Conservation (phyloP, 2,888 invertebrate species). For the Nowickia ferox region DNA sequence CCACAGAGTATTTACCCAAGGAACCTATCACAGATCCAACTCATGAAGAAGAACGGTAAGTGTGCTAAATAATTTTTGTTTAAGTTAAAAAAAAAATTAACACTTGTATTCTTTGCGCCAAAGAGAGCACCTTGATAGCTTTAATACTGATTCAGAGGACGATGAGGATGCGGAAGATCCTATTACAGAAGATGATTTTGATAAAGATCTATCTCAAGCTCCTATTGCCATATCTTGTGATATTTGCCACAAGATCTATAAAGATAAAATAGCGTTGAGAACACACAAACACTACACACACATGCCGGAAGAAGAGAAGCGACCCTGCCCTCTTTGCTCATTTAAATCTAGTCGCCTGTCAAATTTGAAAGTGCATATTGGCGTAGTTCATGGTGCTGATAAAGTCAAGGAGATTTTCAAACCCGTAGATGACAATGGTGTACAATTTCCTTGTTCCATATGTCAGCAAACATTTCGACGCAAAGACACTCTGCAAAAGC, state of each 20-base stretch:
- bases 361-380: slow-evolving; percentile 65
- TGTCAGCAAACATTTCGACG: slow-evolving; percentile 61
- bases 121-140: slow-evolving; percentile 47
- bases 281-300: slow-evolving; percentile 67
- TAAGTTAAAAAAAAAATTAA: neutral
- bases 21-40: neutral
- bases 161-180: slow-evolving; percentile 51
- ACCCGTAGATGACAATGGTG: slow-evolving; percentile 41
- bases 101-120: neutral
- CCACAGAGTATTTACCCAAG: neutral
- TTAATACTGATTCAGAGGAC: slow-evolving; percentile 48
- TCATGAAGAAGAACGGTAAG: slow-evolving; percentile 50
- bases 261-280: slow-evolving; percentile 57
- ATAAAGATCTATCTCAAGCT: slow-evolving; percentile 53
- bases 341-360: slow-evolving; percentile 66
- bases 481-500: slow-evolving; percentile 63
- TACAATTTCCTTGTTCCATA: slow-evolving; percentile 61
- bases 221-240: slow-evolving; percentile 67
- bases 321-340: slow-evolving; percentile 63
- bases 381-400: slow-evolving; percentile 64
- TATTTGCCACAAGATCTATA: slow-evolving; percentile 66
- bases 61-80: neutral
- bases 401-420: slow-evolving; percentile 61
- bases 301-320: slow-evolving; percentile 67
- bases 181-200: slow-evolving; percentile 59